Conservation (phyloP, 1,140 invertebrate species). For the Lepidostoma basale region DNA sequence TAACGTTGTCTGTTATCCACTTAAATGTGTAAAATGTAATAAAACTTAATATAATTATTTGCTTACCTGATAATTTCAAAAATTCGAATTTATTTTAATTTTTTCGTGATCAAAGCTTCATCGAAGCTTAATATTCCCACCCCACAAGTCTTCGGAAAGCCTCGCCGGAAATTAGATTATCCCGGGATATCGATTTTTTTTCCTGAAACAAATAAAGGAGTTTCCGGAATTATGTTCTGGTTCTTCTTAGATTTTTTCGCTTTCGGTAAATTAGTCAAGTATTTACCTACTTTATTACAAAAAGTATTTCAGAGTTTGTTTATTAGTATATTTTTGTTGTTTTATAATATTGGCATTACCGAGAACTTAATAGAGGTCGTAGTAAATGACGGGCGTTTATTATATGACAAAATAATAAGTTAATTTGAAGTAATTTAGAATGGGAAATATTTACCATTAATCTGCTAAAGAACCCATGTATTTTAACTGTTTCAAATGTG, state of each 20-base stretch:
- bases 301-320: background rate
- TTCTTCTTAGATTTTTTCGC: background rate
- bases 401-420: no score
- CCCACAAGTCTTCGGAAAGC: background rate
- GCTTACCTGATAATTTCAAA: background rate
- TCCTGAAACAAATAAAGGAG: background rate
- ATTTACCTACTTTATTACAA: background rate
- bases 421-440: no score
- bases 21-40: background rate
- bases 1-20: background rate
- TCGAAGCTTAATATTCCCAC: background rate
- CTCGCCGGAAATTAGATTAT: background rate
- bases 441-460: no score
- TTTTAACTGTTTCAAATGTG: no score
- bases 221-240: background rate
- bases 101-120: background rate
- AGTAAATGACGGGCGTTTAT: background rate
- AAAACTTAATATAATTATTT: background rate
- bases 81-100: no score
- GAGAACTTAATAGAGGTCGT: background rate
- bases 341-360: background rate
- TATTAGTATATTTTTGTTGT: background rate
- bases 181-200: background rate
- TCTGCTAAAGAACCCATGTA: no score
- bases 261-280: background rate